Evolutionary conservation across 2,113 vertebrate genomes (phyloP).

Genomic region (Microcebus griseorufus): DNA sequence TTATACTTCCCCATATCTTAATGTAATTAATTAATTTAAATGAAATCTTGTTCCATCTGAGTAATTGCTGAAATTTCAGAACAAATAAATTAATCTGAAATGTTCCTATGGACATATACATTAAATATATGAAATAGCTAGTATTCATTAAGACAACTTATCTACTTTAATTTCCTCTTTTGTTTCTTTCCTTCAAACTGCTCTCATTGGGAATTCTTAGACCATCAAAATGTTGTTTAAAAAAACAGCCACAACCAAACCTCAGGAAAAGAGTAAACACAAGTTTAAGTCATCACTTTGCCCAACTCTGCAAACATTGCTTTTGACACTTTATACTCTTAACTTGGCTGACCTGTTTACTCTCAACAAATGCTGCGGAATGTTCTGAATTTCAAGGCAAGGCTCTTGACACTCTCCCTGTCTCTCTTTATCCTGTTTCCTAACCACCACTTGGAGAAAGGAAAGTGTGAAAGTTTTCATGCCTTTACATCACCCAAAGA

Average conservation of each 20-base stretch:
- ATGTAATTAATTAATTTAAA: neutral
- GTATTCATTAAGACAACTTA: neutral
- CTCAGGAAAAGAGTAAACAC: slow-evolving; percentile 11
- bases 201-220: neutral
- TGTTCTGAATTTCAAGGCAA: neutral
- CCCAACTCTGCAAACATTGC: neutral
- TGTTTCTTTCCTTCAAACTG: neutral
- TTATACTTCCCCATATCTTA: neutral
- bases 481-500: neutral
- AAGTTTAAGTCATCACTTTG: neutral
- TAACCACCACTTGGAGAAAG: neutral
- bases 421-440: neutral
- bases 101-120: neutral
- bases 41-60: slow-evolving; percentile 21
- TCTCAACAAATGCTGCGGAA: slow-evolving; percentile 27
- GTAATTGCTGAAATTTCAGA: slow-evolving; percentile 24
- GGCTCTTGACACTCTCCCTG: neutral
- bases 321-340: slow-evolving; percentile 1
- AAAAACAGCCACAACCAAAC: slow-evolving; percentile 9
- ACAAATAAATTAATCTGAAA: neutral
- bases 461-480: neutral
- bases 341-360: slow-evolving; percentile 23
- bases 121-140: neutral
- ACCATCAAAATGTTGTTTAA: slow-evolving; percentile 54
- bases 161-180: neutral